Evolutionary conservation across 2,113 vertebrate species (phyloP).

Genomic region (Platycercus adscitus): DNA sequence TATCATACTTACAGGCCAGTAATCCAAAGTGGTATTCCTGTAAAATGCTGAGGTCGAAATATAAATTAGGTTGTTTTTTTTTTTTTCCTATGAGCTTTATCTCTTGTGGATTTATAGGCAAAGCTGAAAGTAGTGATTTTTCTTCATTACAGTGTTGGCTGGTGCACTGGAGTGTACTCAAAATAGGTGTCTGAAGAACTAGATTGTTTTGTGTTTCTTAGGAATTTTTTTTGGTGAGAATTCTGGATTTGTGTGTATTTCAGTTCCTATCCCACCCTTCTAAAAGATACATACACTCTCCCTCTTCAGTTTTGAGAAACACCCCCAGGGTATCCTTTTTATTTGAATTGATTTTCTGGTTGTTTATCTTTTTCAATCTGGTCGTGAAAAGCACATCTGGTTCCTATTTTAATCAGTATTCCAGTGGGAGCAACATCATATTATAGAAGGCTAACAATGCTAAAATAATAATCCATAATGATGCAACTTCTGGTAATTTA

Average conservation of each 20-base stretch:
- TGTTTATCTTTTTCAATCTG: slow-evolving; percentile 77
- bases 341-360: slow-evolving; percentile 78
- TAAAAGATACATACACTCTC: slow-evolving; percentile 19
- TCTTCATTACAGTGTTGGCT: neutral
- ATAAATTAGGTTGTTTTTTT: neutral
- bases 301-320: slow-evolving; percentile 53
- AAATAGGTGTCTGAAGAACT: slow-evolving; percentile 39
- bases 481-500: slow-evolving; percentile 79
- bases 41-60: neutral
- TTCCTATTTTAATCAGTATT: slow-evolving; percentile 82
- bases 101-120: neutral
- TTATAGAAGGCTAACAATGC: slow-evolving; percentile 79
- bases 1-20: neutral
- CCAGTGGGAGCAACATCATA: slow-evolving; percentile 76
- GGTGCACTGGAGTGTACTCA: neutral
- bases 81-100: neutral
- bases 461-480: slow-evolving; percentile 80
- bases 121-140: neutral
- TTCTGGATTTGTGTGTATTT: neutral
- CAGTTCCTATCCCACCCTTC: slow-evolving; percentile 17
- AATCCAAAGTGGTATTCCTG: neutral
- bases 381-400: slow-evolving; percentile 80
- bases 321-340: slow-evolving; percentile 66
- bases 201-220: slow-evolving; percentile 19
- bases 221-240: neutral